phyloP scores from a whole-genome alignment of 1,140 invertebrate genomes.

The Drosophila bipectinata region DNA sequence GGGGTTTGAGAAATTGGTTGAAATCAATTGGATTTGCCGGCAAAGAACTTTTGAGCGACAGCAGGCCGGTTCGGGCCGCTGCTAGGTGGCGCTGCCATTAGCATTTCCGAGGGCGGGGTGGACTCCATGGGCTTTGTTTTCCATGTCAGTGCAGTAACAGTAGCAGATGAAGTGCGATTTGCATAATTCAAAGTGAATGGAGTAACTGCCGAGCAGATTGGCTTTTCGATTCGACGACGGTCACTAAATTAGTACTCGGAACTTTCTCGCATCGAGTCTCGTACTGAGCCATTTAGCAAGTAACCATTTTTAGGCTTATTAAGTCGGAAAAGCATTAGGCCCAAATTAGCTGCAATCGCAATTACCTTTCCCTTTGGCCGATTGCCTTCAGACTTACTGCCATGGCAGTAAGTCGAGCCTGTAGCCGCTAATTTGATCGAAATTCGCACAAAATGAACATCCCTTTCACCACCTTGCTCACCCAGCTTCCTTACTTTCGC shows the following conservation, averaged over 20 bases:
- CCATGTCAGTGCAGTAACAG: conserved; percentile 12
- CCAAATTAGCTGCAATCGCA: conserved; percentile 35
- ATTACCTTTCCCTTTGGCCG: conserved; percentile 52
- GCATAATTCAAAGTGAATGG: conserved; percentile 51
- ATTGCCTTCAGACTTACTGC: conserved; percentile 4
- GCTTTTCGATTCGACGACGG: not conserved
- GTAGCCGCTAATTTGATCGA: conserved; percentile 53
- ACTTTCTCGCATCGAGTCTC: conserved; percentile 5
- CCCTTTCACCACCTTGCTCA: conserved; percentile 53
- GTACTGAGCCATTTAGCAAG: conserved; percentile 4
- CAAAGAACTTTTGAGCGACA: conserved; percentile 56
- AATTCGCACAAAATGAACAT: conserved; percentile 64
- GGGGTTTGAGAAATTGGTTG: conserved; percentile 78
- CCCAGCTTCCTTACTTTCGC: not conserved
- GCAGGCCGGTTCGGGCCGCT: conserved; percentile 18
- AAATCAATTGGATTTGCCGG: conserved; percentile 78
- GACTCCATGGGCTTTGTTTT: conserved; percentile 39
- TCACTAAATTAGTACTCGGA: not conserved
- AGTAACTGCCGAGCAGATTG: conserved; percentile 4
- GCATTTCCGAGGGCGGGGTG: conserved; percentile 56
- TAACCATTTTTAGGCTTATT: conserved; percentile 1
- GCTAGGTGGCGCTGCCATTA: conserved; percentile 54
- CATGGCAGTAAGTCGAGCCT: conserved; percentile 23
- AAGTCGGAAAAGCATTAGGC: conserved; percentile 10
- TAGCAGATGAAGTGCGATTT: conserved; percentile 51